Evolutionary conservation across 2,113 vertebrate species (phyloP).

Genomic region (Bubo scandiacus): DNA sequence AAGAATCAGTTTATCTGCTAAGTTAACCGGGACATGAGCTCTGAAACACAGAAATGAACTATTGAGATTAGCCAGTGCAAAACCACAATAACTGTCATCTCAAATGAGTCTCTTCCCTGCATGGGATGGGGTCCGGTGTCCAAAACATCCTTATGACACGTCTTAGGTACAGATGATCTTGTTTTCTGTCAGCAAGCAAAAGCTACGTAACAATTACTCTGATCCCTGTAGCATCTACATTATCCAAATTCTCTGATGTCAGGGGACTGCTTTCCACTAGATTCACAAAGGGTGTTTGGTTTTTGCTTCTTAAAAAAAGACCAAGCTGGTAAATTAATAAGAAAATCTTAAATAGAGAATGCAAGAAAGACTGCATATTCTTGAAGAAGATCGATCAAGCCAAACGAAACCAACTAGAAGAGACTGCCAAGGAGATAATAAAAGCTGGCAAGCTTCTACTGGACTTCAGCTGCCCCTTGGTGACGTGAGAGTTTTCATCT

Average conservation of each 20-base stretch:
- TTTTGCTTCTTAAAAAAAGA: neutral
- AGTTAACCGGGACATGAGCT: neutral
- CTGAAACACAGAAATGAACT: neutral
- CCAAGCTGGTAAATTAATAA: neutral
- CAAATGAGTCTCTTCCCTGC: neutral
- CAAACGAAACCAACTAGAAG: neutral
- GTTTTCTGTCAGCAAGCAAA: neutral
- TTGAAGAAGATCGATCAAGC: neutral
- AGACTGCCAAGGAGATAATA: neutral
- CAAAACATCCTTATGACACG: neutral
- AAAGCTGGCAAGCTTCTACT: neutral
- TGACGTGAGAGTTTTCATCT: neutral
- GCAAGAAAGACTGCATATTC: neutral
- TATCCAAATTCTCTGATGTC: neutral
- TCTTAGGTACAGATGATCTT: neutral
- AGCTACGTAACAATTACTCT: neutral
- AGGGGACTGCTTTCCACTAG: neutral
- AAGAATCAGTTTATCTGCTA: neutral
- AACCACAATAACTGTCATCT: neutral
- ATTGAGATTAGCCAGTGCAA: neutral
- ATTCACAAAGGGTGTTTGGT: neutral
- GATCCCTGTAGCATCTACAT: neutral
- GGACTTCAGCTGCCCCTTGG: neutral
- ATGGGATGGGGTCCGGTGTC: accelerated
- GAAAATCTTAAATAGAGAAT: neutral